Evolutionary conservation across 2,797 vertebrate genomes (phyloP), one percentile per base, ranked within the genome.

Genomic region (Avahi laniger): DNA sequence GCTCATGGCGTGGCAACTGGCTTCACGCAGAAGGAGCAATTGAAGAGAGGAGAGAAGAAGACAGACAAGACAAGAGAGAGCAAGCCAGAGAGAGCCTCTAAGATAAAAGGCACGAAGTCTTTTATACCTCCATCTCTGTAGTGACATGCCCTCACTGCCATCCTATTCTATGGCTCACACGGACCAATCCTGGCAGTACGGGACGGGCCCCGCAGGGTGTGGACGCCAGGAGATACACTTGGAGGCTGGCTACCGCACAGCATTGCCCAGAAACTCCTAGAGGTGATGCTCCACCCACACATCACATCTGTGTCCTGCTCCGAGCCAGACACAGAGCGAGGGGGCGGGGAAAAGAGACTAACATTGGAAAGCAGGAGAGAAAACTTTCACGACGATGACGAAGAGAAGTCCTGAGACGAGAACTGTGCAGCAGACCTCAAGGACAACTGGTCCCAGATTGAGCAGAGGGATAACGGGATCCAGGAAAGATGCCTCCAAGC

Each of bases 381-480:
- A 24, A 43, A 59, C 5, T 41, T 18, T 41, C 15, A 3, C 63
- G 46, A 78, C 4, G 28, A 8, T 0, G 7, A 24, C 1, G 6
- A 73, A 43, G 35, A 33, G 50, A 52, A 43, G 35, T 20, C 67
- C 63, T 18, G 15, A 48, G 18, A 13, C 1, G 7, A 0, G 30
- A 48, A 15, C 61, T 2, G 1, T 4, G 13, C n/a, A 4, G 4
- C 28, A 0, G 11, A 48, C 43, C 18, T 43, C 28, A 5, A n/a
- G 78, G 63, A 38, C 48, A 50, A 33, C 0, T 13, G 8, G 65
- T 41, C 38, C 38, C n/a, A 48, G 26, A 26, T 0, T 0, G 3
- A 72, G 22, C n/a, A 33, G 24, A 41, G 52, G 46, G 72, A 22
- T 6, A 4, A 28, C 26, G 3, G 8, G 59, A 30, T 13, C n/a